Conservation (phyloP, 1,140 invertebrate species). For the Episyrphus balteatus region DNA sequence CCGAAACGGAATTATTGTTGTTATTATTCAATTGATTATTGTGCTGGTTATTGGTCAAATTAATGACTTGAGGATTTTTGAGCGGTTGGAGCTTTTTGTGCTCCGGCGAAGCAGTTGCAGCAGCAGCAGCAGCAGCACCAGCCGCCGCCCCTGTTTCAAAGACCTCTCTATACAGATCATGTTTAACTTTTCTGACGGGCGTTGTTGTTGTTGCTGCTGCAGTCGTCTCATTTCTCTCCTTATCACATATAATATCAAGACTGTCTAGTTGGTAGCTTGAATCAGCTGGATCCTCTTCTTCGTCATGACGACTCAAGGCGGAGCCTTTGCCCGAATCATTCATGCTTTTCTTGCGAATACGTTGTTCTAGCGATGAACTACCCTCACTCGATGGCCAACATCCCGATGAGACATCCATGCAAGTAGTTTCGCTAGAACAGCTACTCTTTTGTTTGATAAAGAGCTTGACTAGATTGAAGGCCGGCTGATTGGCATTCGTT, state of each 20-base stretch:
- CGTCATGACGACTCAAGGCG: constrained; percentile 36
- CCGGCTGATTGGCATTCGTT: constrained; percentile 29
- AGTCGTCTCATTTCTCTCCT: not conserved
- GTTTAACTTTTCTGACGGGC: not conserved
- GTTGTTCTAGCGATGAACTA: constrained; percentile 26
- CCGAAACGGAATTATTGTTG: constrained; percentile 14
- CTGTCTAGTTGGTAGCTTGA: constrained; percentile 3
- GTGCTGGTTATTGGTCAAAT: constrained; percentile 16
- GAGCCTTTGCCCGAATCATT: constrained; percentile 41
- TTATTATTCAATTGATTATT: constrained; percentile 35
- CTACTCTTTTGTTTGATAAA: constrained; percentile 80
- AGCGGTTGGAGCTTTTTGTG: constrained; percentile 31
- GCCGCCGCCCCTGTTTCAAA: constrained; percentile 4
- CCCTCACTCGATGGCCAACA: constrained; percentile 44
- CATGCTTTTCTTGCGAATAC: constrained; percentile 36
- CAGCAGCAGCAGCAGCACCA: no score
- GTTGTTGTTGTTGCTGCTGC: not conserved
- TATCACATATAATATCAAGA: constrained; percentile 5
- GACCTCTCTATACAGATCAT: constrained; percentile 8
- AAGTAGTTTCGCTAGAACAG: constrained; percentile 48
- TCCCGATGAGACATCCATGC: constrained; percentile 51
- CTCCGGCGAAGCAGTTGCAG: constrained; percentile 18
- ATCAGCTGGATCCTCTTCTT: constrained; percentile 16
- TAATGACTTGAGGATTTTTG: constrained; percentile 29
- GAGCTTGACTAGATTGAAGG: constrained; percentile 71